Evolutionary conservation across 2,113 vertebrate species (phyloP).

Genomic region (Megalops atlanticus): DNA sequence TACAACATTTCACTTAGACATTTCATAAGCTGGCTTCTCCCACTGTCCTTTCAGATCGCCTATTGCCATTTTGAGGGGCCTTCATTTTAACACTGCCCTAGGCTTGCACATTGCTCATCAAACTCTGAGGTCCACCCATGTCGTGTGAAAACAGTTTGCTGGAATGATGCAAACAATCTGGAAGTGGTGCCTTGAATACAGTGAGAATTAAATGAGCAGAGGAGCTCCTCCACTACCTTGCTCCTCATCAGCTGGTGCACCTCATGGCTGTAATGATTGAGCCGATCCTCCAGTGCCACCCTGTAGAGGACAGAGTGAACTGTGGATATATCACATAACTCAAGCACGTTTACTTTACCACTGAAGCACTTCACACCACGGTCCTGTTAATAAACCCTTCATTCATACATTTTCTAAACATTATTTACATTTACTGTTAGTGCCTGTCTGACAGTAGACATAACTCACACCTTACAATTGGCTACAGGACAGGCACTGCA

Average conservation of each 20-base stretch:
- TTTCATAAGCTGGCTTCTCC: neutral
- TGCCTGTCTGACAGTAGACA: too few species aligned
- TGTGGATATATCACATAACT: too few species aligned
- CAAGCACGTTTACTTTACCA: too few species aligned
- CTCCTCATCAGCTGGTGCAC: slow-evolving; percentile 46
- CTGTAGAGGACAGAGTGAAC: slow-evolving; percentile 42
- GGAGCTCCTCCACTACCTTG: slow-evolving; percentile 47
- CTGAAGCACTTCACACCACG: too few species aligned
- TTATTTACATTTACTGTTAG: too few species aligned
- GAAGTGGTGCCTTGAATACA: neutral
- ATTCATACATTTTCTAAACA: too few species aligned
- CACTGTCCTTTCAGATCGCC: neutral
- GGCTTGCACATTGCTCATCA: neutral
- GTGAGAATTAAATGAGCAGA: too few species aligned
- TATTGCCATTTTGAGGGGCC: neutral
- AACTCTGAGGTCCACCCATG: neutral
- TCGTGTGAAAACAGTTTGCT: too few species aligned
- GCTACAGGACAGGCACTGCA: too few species aligned
- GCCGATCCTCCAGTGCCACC: slow-evolving; percentile 50
- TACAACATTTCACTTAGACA: too few species aligned
- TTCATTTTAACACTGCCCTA: neutral
- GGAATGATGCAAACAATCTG: neutral
- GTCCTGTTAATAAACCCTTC: too few species aligned
- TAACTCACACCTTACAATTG: too few species aligned
- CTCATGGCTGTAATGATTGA: slow-evolving; percentile 53